Evolutionary conservation across 1,140 invertebrate genomes (phyloP).

Genomic region (Drosophila sproati): DNA sequence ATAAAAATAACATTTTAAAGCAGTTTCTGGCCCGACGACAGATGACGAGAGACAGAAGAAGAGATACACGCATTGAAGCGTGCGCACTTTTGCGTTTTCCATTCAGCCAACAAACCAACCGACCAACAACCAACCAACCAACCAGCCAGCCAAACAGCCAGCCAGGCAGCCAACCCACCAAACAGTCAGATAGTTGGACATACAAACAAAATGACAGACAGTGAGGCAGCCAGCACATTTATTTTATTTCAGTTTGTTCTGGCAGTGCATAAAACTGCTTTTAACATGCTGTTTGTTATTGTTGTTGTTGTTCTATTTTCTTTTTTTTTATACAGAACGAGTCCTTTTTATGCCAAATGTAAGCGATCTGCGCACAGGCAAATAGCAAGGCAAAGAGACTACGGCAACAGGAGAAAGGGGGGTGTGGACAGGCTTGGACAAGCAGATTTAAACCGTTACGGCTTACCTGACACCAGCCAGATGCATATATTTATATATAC

Average conservation of each 20-base stretch:
- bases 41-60: constrained; percentile 55
- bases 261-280: constrained; percentile 78
- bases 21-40: constrained; percentile 44
- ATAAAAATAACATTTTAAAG: constrained; percentile 81
- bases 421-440: constrained; percentile 47
- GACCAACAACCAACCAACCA: constrained; percentile 23
- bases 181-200: constrained; percentile 10
- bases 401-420: constrained; percentile 13
- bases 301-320: constrained; percentile 9
- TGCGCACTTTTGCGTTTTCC: constrained; percentile 76
- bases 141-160: constrained; percentile 15
- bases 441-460: constrained; percentile 80
- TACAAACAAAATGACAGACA: constrained; percentile 20
- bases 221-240: constrained; percentile 61
- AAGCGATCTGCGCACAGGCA: constrained; percentile 73
- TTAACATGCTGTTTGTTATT: constrained; percentile 66
- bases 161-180: constrained; percentile 2
- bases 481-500: constrained; percentile 19
- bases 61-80: constrained; percentile 75
- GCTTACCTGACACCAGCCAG: constrained; percentile 72
- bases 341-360: constrained; percentile 80
- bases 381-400: constrained; percentile 13
- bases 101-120: constrained; percentile 37
- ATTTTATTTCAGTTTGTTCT: constrained; percentile 76
- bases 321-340: constrained; percentile 31